A percentile compares a stretch with the other conserved stretches of the same genome.
Evolutionary conservation across 2,888 invertebrate species (phyloP).

Genomic region (Eilema sororculum): DNA sequence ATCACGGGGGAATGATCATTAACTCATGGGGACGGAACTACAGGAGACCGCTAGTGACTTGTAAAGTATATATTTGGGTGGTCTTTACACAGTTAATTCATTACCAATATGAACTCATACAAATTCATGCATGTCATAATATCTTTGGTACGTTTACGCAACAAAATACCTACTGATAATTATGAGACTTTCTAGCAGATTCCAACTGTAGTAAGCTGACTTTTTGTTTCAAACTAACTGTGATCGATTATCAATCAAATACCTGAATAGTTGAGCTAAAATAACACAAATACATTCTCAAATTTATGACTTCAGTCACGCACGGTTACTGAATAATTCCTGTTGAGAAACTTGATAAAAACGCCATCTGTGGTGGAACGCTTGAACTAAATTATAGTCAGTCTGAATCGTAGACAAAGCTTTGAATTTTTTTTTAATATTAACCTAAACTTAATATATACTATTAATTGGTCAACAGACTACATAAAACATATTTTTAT

Average conservation of each 20-base stretch:
- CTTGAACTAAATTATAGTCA: not conserved
- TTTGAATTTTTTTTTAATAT: too few relatives aligned
- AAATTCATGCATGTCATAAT: too few relatives aligned
- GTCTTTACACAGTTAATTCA: too few relatives aligned
- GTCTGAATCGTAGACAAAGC: too few relatives aligned
- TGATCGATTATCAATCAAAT: slow-evolving; percentile 3
- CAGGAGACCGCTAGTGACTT: not conserved
- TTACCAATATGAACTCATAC: too few relatives aligned
- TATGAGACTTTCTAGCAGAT: not conserved
- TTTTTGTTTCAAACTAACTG: not conserved
- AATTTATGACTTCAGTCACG: not conserved
- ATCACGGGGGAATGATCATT: too few relatives aligned
- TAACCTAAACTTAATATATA: too few relatives aligned
- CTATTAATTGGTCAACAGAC: too few relatives aligned
- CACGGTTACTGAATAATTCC: not conserved
- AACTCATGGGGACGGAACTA: not conserved
- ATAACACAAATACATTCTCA: not conserved
- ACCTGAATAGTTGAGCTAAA: not conserved
- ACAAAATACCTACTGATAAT: not conserved
- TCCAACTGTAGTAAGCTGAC: not conserved
- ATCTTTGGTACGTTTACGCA: not conserved
- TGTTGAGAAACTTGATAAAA: not conserved
- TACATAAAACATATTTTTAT: too few relatives aligned
- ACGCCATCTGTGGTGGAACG: not conserved
- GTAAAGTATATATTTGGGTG: too few relatives aligned